Base-by-base conservation (phyloP, 92 coral and sea anemone genomes). In the Porites cylindrica region DNA sequence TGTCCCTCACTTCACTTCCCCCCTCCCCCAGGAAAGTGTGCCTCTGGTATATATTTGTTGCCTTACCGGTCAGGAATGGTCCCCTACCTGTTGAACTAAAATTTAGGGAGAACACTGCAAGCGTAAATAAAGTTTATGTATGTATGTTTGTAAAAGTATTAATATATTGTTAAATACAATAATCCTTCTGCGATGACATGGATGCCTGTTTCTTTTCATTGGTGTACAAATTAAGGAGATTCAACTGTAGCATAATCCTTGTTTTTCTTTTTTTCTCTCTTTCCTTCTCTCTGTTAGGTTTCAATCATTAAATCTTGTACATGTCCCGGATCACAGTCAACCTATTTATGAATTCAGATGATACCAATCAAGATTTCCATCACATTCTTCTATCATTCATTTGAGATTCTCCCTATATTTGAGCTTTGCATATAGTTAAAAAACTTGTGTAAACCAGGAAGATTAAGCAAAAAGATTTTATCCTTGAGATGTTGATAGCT, bases 271-370 rank as follows among this genome's bases (percentile, higher is more conserved):
- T 82, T 65, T 83, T 72, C 53, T 38, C 38, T 38, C 47, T 38
- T 38, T 38, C 47, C 4, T 38, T 38, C 47, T 38, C 47, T 38
- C 47, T 38, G 47, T 38, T 47, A 94, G 97, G 97, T 97, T 92
- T 80, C 99, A 97, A 91, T 95, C 99, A 10, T 89, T 97, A 24
- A 97, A 97, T 82, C 92, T 97, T 51, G 90, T 93, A 13, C 99
- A 97, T 76, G 98, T 97, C 72, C 98, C 99, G 5, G 99, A 97
- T 72, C 98, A 97, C 95, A 97, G 99, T 77, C 98, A 97, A 84
- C 98, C 99, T 43, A 97, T 97, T 59, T 97, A 95, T 88, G 99
- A 93, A 81, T 97, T 97, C 85, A 94, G 99, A 95, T 97, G 88
- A 90, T 92, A 89, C 21, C 23, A 67, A 66, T 53, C 74, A 66